Evolutionary conservation across 2,888 invertebrate species (phyloP).

Genomic region (Acleris literana): DNA sequence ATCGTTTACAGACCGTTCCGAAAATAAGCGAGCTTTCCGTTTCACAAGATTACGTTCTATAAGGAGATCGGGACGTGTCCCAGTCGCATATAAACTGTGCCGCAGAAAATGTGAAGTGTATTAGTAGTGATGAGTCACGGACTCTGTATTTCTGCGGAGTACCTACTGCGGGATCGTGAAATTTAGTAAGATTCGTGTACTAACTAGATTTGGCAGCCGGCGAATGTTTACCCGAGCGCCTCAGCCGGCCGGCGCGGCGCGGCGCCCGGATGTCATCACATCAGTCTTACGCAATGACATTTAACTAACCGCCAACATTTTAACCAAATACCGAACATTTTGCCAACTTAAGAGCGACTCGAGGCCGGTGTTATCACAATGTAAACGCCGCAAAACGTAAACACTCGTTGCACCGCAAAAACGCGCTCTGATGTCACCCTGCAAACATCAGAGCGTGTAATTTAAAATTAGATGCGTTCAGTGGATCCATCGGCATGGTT

Average conservation of each 20-base stretch:
- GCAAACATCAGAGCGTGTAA: slow-evolving; percentile 75
- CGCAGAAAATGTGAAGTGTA: slow-evolving; percentile 53
- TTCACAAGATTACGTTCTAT: slow-evolving; percentile 48
- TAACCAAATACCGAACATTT: slow-evolving; percentile 3
- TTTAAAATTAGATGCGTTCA: slow-evolving; percentile 76
- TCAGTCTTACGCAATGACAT: slow-evolving; percentile 48
- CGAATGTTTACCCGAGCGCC: slow-evolving; percentile 51
- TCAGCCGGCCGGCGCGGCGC: slow-evolving; percentile 40
- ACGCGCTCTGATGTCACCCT: slow-evolving; percentile 78
- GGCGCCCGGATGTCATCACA: slow-evolving; percentile 38
- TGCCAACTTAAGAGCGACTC: slow-evolving; percentile 41
- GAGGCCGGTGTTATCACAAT: slow-evolving; percentile 59
- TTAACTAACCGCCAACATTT: slow-evolving; percentile 3
- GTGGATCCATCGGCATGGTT: slow-evolving; percentile 70
- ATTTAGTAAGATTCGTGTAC: slow-evolving; percentile 44
- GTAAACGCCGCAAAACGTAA: slow-evolving; percentile 74
- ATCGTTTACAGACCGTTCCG: slow-evolving; percentile 49
- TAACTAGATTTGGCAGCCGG: slow-evolving; percentile 48
- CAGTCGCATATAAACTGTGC: slow-evolving; percentile 42
- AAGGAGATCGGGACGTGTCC: slow-evolving; percentile 55
- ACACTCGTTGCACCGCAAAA: slow-evolving; percentile 73
- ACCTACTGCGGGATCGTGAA: slow-evolving; percentile 40
- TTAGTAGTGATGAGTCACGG: slow-evolving; percentile 58
- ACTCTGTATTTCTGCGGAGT: slow-evolving; percentile 52
- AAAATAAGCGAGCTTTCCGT: slow-evolving; percentile 58